Evolutionary conservation across 2,888 invertebrate genomes (phyloP).

Genomic region (Catonia carolina): DNA sequence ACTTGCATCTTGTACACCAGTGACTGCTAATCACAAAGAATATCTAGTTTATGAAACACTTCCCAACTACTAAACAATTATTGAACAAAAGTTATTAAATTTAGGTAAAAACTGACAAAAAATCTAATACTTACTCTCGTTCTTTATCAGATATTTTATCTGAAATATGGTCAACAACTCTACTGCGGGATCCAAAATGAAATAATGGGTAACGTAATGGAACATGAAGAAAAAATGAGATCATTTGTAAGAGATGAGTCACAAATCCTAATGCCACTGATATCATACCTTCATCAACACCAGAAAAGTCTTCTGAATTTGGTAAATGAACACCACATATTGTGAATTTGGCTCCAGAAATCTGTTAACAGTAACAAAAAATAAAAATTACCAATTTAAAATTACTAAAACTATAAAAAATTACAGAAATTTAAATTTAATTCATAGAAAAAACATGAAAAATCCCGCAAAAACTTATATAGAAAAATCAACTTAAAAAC

Average conservation of each 20-base stretch:
- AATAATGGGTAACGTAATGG: constrained; percentile 79
- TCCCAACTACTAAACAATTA: no score
- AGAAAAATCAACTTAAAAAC: no score
- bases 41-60: no score
- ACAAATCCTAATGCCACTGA: constrained; percentile 84
- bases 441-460: no score
- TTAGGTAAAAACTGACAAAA: no score
- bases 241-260: constrained; percentile 73
- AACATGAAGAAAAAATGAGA: constrained; percentile 74
- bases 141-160: constrained; percentile 58
- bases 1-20: no score
- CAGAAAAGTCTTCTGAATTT: constrained; percentile 57
- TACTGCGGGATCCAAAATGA: constrained; percentile 73
- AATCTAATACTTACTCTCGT: constrained; percentile 49
- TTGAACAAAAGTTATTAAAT: no score
- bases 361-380: constrained; percentile 39
- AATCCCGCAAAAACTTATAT: no score
- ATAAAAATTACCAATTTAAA: no score
- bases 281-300: constrained; percentile 59
- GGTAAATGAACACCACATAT: constrained; percentile 66
- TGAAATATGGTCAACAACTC: constrained; percentile 71
- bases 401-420: background rate
- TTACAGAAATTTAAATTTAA: background rate
- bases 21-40: no score
- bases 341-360: constrained; percentile 49